Evolutionary conservation across 2,797 vertebrate genomes (phyloP).

Genomic region (Alca torda): DNA sequence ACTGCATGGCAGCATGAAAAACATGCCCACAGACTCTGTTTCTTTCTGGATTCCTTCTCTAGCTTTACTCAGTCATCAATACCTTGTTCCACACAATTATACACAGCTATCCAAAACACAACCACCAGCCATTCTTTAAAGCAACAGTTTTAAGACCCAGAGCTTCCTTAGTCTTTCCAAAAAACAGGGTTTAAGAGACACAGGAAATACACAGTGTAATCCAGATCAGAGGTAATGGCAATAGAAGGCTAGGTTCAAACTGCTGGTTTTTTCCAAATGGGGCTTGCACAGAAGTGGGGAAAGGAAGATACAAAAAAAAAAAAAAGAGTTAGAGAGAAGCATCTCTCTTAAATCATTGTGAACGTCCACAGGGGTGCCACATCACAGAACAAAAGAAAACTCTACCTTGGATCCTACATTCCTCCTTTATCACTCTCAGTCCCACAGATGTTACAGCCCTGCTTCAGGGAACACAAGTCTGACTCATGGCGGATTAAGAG

Average conservation of each 20-base stretch:
- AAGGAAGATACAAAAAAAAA: neutral
- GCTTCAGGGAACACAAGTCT: neutral
- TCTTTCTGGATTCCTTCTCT: neutral
- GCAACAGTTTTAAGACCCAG: neutral
- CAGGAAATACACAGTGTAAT: neutral
- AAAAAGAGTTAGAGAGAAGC: neutral
- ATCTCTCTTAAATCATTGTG: neutral
- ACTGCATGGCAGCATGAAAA: neutral
- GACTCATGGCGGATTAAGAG: neutral
- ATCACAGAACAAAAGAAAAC: neutral
- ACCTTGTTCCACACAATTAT: neutral
- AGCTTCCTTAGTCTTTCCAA: neutral
- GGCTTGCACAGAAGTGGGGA: neutral
- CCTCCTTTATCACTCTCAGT: neutral
- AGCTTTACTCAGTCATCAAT: neutral
- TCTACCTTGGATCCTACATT: neutral
- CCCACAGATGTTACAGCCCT: neutral
- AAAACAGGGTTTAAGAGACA: neutral
- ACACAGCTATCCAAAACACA: neutral
- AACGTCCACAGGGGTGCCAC: neutral
- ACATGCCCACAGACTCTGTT: neutral
- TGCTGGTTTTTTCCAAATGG: neutral
- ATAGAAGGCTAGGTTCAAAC: neutral
- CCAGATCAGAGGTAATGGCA: neutral
- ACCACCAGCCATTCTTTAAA: neutral